Evolutionary conservation across 2,797 vertebrate species (phyloP).

Genomic region (Enteromius argenteus): DNA sequence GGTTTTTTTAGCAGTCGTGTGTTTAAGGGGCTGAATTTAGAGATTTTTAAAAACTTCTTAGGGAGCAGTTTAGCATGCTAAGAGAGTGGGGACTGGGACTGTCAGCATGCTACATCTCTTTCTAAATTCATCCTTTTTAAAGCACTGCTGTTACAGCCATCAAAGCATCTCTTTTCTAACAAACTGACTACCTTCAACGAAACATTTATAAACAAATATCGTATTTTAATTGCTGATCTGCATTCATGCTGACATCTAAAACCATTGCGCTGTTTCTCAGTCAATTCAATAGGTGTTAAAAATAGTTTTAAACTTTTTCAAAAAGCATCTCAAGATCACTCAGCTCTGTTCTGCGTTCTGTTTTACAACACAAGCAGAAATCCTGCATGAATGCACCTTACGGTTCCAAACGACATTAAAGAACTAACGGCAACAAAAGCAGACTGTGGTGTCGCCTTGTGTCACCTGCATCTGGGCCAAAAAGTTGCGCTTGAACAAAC

Average conservation of each 20-base stretch:
- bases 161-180: constrained; percentile 19
- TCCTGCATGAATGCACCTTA: neutral
- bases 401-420: neutral
- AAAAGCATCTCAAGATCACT: neutral
- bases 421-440: neutral
- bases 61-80: neutral
- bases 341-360: neutral
- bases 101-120: neutral
- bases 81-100: neutral
- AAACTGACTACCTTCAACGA: neutral
- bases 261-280: neutral
- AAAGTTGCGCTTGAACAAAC: neutral
- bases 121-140: neutral
- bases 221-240: constrained; percentile 5
- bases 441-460: neutral
- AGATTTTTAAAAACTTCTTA: neutral
- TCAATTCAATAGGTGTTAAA: neutral
- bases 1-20: neutral
- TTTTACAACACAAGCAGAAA: neutral
- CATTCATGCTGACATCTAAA: neutral
- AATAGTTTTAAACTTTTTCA: neutral
- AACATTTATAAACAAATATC: constrained; percentile 3
- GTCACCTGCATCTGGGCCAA: neutral
- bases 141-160: neutral
- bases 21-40: neutral